phyloP scores from a whole-genome alignment of 2,797 vertebrate species.

The Tenualosa thibaudeaui region DNA sequence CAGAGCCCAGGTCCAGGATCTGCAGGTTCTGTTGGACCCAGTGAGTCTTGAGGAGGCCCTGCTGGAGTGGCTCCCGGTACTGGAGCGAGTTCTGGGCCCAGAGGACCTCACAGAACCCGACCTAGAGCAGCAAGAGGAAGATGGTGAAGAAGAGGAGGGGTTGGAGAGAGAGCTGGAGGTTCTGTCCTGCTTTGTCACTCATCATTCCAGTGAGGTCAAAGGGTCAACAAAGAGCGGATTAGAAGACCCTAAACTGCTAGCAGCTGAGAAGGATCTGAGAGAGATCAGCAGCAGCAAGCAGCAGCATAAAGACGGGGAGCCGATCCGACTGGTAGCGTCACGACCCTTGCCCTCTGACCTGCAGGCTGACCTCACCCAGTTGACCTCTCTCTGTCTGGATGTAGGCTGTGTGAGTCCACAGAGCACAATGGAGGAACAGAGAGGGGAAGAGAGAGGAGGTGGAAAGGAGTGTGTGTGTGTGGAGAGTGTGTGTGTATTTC shows the following conservation, averaged over 20 bases:
- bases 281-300: not conserved
- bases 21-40: constrained; percentile 85
- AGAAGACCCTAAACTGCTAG: constrained; percentile 6
- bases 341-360: constrained; percentile 70
- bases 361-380: constrained; percentile 73
- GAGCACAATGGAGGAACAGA: not conserved
- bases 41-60: constrained; percentile 73
- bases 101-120: constrained; percentile 42
- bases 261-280: not conserved
- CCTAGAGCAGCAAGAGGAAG: constrained; percentile 32
- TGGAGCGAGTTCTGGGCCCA: constrained; percentile 74
- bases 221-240: constrained; percentile 24
- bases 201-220: constrained; percentile 38
- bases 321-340: constrained; percentile 69
- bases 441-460: not conserved
- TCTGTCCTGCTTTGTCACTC: constrained; percentile 35
- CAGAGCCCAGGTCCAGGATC: constrained; percentile 87
- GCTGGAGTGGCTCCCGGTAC: constrained; percentile 79
- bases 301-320: constrained; percentile 43
- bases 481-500: constrained; percentile 67
- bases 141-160: constrained; percentile 50
- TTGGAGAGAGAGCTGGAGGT: constrained; percentile 50
- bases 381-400: constrained; percentile 87
- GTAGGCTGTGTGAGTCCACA: constrained; percentile 68
- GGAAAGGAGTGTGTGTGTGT: constrained; percentile 35